Percentiles rank a stretch among this genome's conserved stretches.
phyloP scores from a whole-genome alignment of 2,797 vertebrate genomes.

The Micrastur ruficollis region DNA sequence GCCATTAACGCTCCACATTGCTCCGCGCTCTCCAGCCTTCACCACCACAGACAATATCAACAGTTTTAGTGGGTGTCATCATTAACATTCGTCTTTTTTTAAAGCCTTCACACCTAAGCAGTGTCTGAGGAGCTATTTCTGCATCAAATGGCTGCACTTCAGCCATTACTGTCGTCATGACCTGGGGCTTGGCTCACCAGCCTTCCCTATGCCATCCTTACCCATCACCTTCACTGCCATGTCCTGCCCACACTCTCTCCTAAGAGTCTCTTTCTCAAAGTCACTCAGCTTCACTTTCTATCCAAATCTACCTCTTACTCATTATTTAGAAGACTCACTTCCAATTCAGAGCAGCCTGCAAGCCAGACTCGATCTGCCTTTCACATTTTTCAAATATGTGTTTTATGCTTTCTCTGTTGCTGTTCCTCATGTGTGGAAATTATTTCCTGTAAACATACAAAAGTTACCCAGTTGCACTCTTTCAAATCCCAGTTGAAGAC shows the following conservation, averaged over 20 bases:
- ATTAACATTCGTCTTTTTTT: neutral
- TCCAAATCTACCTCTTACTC: neutral
- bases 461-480: neutral
- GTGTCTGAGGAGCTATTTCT: neutral
- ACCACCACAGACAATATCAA: neutral
- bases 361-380: neutral
- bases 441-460: neutral
- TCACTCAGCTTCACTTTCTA: neutral
- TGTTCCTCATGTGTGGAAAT: neutral
- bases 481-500: neutral
- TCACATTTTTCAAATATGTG: neutral
- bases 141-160: neutral
- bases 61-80: neutral
- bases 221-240: neutral
- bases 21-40: neutral
- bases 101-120: neutral
- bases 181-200: neutral
- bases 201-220: neutral
- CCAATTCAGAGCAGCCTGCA: neutral
- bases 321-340: neutral
- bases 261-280: fast-evolving
- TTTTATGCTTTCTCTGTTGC: neutral
- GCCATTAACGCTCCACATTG: fast-evolving
- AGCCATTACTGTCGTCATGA: neutral
- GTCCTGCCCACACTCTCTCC: neutral